Evolutionary conservation across 2,888 invertebrate genomes (phyloP), one percentile per base, ranked within the genome.

Genomic region (Drosophila anomalata): DNA sequence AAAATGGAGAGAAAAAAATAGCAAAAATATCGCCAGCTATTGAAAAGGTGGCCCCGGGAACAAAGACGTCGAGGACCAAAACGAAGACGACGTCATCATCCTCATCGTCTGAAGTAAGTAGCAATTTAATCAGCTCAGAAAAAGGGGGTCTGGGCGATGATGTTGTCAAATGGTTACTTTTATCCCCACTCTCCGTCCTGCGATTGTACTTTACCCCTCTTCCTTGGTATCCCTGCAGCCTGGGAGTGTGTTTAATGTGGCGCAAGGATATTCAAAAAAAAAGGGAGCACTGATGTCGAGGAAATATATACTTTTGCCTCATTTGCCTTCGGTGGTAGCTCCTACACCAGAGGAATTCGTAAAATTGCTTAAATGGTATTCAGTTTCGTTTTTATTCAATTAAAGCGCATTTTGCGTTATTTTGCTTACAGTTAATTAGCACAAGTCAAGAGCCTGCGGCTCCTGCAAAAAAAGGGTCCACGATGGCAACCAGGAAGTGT

Each of bases 51-150:
- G 56, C 62, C 39, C 62, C 46, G 62, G 65, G 87, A 87, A 80
- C 84, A 82, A 87, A 78, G 79, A 75, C 59, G 60, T 59, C 58
- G 47, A 33, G 24, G 36, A 52, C 44, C 47, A 41, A 62, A 47
- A 56, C 56, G 70, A 59, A 14, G 24, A 29, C 48, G 48, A 46
- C 48, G 31, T 61, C 41, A 42, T 55, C 54, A 33, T 60, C 48
- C 53, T 24, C 56, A 70, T 56, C 71, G 65, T 72, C 74, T 52
- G 67, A 44, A 72, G 73, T 74, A 56, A 76, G 62, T 76, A 57
- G 79, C 82, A 83, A 83, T 83, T 83, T 83, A 83, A 83, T 87
- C 82, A 84, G 82, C 72, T 71, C 54, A 62, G 26, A 8, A 14
- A 50, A 14, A 41, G 60, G 46, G 67, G 61, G 59, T 52, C 59